phyloP scores from a whole-genome alignment of 1,140 invertebrate species.

The Neodiprion lecontei region DNA sequence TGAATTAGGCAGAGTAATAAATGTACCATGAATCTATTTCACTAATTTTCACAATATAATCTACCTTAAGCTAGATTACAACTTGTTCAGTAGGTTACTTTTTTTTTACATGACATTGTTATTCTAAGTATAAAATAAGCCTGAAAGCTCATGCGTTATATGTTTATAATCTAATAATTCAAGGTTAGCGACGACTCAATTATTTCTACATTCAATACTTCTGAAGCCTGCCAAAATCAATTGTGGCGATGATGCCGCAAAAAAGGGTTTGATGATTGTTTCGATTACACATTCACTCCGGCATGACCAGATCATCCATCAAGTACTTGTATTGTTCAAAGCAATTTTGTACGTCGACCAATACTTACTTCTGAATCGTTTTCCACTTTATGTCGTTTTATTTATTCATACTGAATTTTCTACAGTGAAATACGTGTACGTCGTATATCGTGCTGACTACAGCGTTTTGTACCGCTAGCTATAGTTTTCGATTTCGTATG shows the following conservation, averaged over 20 bases:
- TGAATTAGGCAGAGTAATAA: constrained; percentile 30
- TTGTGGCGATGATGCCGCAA: not conserved
- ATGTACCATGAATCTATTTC: constrained; percentile 62
- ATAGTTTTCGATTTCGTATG: no score
- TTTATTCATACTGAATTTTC: not conserved
- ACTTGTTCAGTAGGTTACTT: constrained; percentile 52
- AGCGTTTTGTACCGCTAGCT: no score
- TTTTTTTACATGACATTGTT: constrained; percentile 46
- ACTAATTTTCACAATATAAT: constrained; percentile 60
- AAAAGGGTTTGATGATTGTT: not conserved
- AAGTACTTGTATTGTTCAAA: not conserved
- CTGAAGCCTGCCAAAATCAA: constrained; percentile 38
- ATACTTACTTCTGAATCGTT: not conserved
- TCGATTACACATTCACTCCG: not conserved
- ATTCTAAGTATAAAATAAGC: constrained; percentile 63
- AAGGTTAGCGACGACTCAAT: constrained; percentile 57
- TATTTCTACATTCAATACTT: constrained; percentile 31
- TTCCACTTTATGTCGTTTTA: not conserved
- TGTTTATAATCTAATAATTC: constrained; percentile 29
- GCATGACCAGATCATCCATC: not conserved
- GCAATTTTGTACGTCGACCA: not conserved
- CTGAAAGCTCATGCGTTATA: constrained; percentile 52
- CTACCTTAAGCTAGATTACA: constrained; percentile 59
- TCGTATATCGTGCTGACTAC: no score
- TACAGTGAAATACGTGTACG: not conserved